phyloP scores from a whole-genome alignment of 2,888 invertebrate species.

The Amphimallon solstitiale region DNA sequence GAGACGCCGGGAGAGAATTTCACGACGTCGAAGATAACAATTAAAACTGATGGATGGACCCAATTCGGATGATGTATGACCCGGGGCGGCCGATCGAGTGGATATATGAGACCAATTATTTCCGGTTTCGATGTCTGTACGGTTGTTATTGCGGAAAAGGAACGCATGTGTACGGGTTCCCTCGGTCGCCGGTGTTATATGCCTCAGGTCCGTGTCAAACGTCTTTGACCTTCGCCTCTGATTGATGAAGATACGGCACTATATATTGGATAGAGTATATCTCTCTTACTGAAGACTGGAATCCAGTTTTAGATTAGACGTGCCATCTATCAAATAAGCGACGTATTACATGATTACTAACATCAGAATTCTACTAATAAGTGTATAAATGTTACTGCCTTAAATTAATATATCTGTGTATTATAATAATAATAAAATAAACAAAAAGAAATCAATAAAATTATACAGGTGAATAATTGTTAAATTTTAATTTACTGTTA shows the following conservation, averaged over 20 bases:
- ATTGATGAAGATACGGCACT: constrained; percentile 15
- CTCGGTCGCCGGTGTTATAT: too few species aligned
- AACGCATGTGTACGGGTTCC: too few species aligned
- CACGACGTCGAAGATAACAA: constrained; percentile 35
- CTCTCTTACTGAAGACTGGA: constrained; percentile 6
- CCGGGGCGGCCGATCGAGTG: constrained; percentile 14
- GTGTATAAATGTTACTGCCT: too few species aligned
- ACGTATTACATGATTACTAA: neutral
- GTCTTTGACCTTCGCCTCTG: constrained; percentile 20
- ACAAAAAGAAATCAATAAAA: too few species aligned
- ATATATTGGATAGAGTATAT: constrained; percentile 1
- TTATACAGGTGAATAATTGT: too few species aligned
- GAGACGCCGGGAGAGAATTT: neutral
- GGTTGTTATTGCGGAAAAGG: constrained; percentile 17
- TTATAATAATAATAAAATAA: too few species aligned
- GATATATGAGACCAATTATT: constrained; percentile 44
- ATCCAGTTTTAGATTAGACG: constrained; percentile 10
- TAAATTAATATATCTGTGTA: too few species aligned
- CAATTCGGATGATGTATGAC: constrained; percentile 33
- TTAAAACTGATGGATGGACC: constrained; percentile 39
- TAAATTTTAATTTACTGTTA: too few species aligned
- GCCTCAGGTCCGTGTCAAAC: neutral
- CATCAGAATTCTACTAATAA: too few species aligned
- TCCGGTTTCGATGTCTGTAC: constrained; percentile 22
- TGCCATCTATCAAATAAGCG: constrained; percentile 15